phyloP scores from a whole-genome alignment of 2,113 vertebrate species.

The Nicator chloris region DNA sequence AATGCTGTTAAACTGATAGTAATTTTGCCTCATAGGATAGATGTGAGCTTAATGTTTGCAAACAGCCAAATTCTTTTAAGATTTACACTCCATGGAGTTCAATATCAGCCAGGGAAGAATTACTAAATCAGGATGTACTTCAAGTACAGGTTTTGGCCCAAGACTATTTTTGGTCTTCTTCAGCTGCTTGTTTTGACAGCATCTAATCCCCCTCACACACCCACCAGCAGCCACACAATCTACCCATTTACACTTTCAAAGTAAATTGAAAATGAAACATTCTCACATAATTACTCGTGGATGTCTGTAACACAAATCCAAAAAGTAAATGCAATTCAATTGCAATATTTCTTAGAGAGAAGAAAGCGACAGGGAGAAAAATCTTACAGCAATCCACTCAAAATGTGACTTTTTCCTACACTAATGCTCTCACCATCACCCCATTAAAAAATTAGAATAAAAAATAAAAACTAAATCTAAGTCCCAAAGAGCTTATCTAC shows the following conservation, averaged over 20 bases:
- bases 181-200: conserved; percentile 61
- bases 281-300: conserved; percentile 48
- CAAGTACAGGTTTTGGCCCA: conserved; percentile 46
- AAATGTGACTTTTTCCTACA: neutral
- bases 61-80: conserved; percentile 34
- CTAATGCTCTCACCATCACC: neutral
- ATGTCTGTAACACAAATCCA: conserved; percentile 6
- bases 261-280: conserved; percentile 32
- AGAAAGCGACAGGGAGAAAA: neutral
- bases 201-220: conserved; percentile 28
- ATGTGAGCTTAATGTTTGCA: conserved; percentile 49
- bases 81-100: conserved; percentile 46
- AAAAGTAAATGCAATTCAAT: neutral
- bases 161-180: conserved; percentile 41
- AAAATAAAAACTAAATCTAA: neutral
- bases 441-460: neutral
- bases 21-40: conserved; percentile 55
- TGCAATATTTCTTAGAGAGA: neutral
- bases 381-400: neutral
- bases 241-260: conserved; percentile 36
- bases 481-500: neutral
- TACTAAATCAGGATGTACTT: conserved; percentile 35
- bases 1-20: conserved; percentile 64
- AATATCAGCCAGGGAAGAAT: conserved; percentile 6
- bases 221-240: conserved; percentile 19